A percentile compares a stretch with the other conserved stretches of the same genome.
Evolutionary conservation across 2,888 invertebrate species (phyloP).

Genomic region (Seira musarum): DNA sequence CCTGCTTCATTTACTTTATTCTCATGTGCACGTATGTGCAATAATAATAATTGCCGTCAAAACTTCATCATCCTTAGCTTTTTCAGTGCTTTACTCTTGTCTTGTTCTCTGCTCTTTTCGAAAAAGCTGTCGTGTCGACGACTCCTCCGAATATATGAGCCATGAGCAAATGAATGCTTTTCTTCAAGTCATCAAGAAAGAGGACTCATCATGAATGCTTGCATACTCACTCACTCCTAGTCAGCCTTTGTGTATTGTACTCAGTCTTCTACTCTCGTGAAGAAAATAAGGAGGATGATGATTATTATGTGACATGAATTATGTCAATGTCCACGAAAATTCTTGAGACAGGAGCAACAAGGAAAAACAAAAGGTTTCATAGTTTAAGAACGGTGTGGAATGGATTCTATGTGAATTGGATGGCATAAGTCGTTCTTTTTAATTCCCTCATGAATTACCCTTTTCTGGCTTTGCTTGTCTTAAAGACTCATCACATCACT

Average conservation of each 20-base stretch:
- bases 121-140: too few species aligned
- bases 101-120: too few species aligned
- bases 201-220: slow-evolving; percentile 27
- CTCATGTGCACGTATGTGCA: too few species aligned
- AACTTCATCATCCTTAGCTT: too few species aligned
- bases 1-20: too few species aligned
- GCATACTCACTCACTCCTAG: slow-evolving; percentile 20
- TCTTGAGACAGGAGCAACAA: slow-evolving; percentile 50
- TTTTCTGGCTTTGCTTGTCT: slow-evolving; percentile 40
- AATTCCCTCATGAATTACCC: slow-evolving; percentile 62
- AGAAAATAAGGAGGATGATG: slow-evolving; percentile 36
- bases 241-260: slow-evolving; percentile 24
- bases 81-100: too few species aligned
- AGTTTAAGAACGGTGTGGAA: slow-evolving; percentile 7
- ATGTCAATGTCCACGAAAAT: slow-evolving; percentile 59
- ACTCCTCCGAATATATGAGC: slow-evolving; percentile 33
- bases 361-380: slow-evolving; percentile 21
- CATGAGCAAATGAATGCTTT: slow-evolving; percentile 1
- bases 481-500: too few species aligned
- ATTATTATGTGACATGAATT: slow-evolving; percentile 61
- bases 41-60: too few species aligned
- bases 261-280: slow-evolving; percentile 10
- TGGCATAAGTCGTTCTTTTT: slow-evolving; percentile 50
- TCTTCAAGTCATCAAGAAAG: slow-evolving; percentile 46
- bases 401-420: slow-evolving; percentile 22